Conservation (phyloP, 1,140 invertebrate species). For the Hermetia illucens region DNA sequence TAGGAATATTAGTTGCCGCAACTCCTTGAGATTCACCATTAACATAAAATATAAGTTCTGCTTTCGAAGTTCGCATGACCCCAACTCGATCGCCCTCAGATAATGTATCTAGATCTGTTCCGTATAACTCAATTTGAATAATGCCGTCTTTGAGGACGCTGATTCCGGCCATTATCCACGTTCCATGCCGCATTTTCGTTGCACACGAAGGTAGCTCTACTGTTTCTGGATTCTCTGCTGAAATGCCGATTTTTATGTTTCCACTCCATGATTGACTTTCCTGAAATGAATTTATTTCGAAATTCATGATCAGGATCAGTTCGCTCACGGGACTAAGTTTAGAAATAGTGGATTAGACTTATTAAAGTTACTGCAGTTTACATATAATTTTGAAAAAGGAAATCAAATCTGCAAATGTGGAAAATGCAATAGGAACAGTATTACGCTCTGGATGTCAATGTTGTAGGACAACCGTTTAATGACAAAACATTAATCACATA, state of each 20-base stretch:
- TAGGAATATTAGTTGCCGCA: slow-evolving; percentile 62
- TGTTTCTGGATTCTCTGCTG: slow-evolving; percentile 64
- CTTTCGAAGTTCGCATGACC: slow-evolving; percentile 64
- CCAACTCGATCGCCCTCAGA: slow-evolving; percentile 74
- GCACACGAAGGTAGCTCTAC: slow-evolving; percentile 72
- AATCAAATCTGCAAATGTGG: too few relatives aligned
- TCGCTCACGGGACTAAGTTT: background rate
- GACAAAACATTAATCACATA: too few relatives aligned
- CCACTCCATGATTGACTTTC: slow-evolving; percentile 78
- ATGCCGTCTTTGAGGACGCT: slow-evolving; percentile 73
- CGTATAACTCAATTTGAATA: slow-evolving; percentile 67
- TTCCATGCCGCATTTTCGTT: slow-evolving; percentile 65
- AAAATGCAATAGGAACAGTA: background rate
- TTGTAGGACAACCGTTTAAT: too few relatives aligned
- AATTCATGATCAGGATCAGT: background rate
- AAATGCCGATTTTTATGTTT: slow-evolving; percentile 84
- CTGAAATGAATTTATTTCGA: slow-evolving; percentile 11
- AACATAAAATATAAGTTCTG: slow-evolving; percentile 76
- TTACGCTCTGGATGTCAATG: too few relatives aligned
- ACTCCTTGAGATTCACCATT: slow-evolving; percentile 80
- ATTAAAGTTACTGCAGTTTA: background rate
- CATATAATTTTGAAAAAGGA: background rate
- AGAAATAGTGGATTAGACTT: background rate
- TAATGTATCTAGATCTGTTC: slow-evolving; percentile 65
- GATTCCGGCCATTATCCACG: slow-evolving; percentile 82